Conservation (phyloP, 2,113 vertebrate genomes). For the Columba janthina region DNA sequence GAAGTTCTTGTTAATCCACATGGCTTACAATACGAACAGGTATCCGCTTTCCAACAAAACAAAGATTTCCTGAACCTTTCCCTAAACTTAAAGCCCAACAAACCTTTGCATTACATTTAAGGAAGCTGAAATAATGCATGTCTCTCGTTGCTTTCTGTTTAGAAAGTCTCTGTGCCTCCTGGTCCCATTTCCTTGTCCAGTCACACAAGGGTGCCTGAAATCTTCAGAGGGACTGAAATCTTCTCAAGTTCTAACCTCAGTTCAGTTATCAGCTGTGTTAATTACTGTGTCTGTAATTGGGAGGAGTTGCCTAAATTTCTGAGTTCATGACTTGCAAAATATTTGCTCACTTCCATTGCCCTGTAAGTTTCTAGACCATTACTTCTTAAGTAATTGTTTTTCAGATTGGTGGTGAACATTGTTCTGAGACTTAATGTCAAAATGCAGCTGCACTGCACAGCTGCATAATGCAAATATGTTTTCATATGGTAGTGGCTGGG, state of each 20-base stretch:
- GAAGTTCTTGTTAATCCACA: neutral
- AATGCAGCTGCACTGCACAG: neutral
- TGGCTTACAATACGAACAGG: neutral
- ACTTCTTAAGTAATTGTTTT: neutral
- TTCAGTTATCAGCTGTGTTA: neutral
- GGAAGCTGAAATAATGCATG: neutral
- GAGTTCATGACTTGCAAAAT: neutral
- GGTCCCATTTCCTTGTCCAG: neutral
- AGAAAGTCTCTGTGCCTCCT: neutral
- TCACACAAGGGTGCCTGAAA: neutral
- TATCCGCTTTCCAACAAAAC: neutral
- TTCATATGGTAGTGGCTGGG: neutral
- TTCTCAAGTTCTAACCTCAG: neutral
- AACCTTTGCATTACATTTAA: neutral
- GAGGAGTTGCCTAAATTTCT: neutral
- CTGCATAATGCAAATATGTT: neutral
- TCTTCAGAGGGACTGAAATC: neutral
- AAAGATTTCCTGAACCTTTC: neutral
- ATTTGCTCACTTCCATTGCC: neutral
- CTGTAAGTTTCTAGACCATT: neutral
- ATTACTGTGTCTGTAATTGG: neutral
- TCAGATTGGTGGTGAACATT: neutral
- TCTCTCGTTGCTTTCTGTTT: neutral
- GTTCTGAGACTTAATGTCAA: neutral
- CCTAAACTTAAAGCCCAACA: neutral